Conservation (phyloP, 30 jellyfish, hydroid and myxozoan genomes). For the Chrysaora quinquecirrha region DNA sequence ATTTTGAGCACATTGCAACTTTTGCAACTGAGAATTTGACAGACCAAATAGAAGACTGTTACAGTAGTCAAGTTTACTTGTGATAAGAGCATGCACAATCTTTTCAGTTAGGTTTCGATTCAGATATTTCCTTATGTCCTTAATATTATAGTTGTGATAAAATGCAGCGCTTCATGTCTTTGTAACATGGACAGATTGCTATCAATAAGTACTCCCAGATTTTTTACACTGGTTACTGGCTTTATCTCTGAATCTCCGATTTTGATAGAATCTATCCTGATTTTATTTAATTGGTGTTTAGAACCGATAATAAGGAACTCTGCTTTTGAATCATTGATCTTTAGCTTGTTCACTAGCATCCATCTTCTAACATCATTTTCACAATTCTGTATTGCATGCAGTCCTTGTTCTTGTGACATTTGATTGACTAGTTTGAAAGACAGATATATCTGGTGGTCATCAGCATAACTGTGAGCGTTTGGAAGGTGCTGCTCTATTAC, state of each 20-base stretch:
- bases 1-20: conserved; percentile 30
- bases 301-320: conserved; percentile 47
- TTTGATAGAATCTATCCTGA: conserved; percentile 27
- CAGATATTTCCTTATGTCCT: no score
- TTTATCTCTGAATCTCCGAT: conserved; percentile 50
- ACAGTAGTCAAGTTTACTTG: conserved; percentile 73
- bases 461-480: conserved; percentile 59
- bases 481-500: conserved; percentile 40
- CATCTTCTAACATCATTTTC: conserved; percentile 50
- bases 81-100: no score
- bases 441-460: conserved; percentile 59
- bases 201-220: conserved; percentile 47
- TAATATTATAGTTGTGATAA: conserved; percentile 10
- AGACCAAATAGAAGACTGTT: conserved; percentile 60
- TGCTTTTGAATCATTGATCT: conserved; percentile 48
- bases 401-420: conserved; percentile 50
- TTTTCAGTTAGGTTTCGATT: no score
- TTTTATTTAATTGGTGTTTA: conserved; percentile 21
- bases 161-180: conserved; percentile 22
- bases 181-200: conserved; percentile 10
- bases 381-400: conserved; percentile 28
- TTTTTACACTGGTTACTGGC: conserved; percentile 41
- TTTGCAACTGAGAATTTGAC: no score
- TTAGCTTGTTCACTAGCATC: conserved; percentile 47
- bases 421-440: conserved; percentile 44